Conservation (phyloP, 1,140 invertebrate genomes). For the Macrocentrus cingulum region DNA sequence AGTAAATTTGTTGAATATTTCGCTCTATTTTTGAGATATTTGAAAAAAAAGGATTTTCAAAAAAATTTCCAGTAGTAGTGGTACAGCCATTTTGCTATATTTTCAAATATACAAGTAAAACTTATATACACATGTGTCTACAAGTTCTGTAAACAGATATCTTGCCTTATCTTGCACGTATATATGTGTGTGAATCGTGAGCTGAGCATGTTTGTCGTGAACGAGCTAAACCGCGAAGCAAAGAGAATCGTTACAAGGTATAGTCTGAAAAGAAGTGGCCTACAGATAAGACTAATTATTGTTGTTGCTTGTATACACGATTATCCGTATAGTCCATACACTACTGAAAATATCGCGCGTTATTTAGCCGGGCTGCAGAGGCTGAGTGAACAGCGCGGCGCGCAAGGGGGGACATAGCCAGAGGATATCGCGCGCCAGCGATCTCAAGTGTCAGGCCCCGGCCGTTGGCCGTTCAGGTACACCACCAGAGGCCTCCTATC, state of each 20-base stretch:
- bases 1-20: no score
- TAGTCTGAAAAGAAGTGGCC: constrained; percentile 31
- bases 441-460: constrained; percentile 52
- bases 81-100: no score
- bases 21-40: no score
- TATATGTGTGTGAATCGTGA: constrained; percentile 33
- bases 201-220: constrained; percentile 33
- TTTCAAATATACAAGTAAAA: no score
- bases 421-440: constrained; percentile 47
- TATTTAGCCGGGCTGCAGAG: constrained; percentile 21
- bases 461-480: constrained; percentile 36
- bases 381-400: constrained; percentile 32
- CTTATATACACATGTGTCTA: constrained; percentile 44
- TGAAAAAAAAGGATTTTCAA: no score
- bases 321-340: background rate
- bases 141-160: constrained; percentile 29
- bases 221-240: constrained; percentile 21
- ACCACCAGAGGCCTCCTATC: constrained; percentile 40
- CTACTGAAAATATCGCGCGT: background rate
- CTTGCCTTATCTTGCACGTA: constrained; percentile 35
- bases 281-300: constrained; percentile 52
- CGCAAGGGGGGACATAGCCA: constrained; percentile 44
- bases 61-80: no score
- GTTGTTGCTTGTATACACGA: no score
- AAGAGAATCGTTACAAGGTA: constrained; percentile 33